Conservation (phyloP, 37 sponge, comb jelly and placozoan genomes). For the Amphimedon queenslandica region DNA sequence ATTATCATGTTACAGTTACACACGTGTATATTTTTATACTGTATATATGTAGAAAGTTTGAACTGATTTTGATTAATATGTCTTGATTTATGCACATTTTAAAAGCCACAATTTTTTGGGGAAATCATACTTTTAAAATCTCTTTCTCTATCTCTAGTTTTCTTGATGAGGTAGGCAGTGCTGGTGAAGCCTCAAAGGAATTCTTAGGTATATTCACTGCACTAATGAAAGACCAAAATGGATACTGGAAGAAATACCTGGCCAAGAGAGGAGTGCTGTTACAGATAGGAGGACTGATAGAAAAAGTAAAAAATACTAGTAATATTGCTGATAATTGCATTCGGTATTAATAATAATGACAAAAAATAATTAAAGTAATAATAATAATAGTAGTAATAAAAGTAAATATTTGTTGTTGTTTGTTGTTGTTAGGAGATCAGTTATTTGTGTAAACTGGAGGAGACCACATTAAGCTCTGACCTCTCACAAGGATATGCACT, state of each 20-base stretch:
- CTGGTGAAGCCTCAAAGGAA: constrained; percentile 81
- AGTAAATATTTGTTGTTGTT: too few relatives aligned
- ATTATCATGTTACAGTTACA: too few relatives aligned
- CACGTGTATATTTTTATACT: too few relatives aligned
- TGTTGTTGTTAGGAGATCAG: constrained; percentile 67
- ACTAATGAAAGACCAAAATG: constrained; percentile 30
- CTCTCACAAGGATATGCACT: constrained; percentile 89
- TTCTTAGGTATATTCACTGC: constrained; percentile 60
- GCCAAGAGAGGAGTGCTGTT: constrained; percentile 65
- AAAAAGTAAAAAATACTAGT: too few relatives aligned
- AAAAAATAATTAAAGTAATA: too few relatives aligned
- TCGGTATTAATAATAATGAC: too few relatives aligned
- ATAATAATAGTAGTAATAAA: too few relatives aligned
- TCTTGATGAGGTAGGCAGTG: constrained; percentile 56
- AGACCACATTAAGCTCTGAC: constrained; percentile 81
- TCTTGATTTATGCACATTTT: too few relatives aligned
- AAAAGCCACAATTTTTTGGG: too few relatives aligned
- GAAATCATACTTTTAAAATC: neutral
- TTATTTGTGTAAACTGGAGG: constrained; percentile 60
- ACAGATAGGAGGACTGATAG: constrained; percentile 60
- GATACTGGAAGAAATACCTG: constrained; percentile 80
- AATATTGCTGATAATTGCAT: too few relatives aligned
- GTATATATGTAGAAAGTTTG: too few relatives aligned
- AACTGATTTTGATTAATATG: too few relatives aligned
- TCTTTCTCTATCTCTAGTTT: constrained; percentile 26